Base-by-base conservation (phyloP, 2,888 invertebrate species). In the Caenorhabditis sulstoni region DNA sequence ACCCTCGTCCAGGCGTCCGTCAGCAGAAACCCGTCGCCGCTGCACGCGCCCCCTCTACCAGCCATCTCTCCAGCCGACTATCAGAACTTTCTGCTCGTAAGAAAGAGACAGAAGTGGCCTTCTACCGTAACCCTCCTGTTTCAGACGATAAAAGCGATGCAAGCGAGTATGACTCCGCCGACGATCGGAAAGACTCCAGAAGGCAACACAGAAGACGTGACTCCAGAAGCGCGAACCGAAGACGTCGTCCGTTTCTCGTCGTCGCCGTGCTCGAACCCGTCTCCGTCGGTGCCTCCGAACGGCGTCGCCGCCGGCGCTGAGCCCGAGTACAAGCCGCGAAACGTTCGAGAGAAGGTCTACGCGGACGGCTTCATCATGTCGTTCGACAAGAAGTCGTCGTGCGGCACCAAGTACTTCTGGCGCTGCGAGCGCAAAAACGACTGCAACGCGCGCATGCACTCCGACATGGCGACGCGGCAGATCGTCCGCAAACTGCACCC, bases 341-440 rank as follows among this genome's bases (percentile, higher is more conserved):
- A 62, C 14, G 49, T 73, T 14, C 59, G 79, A 37, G 67, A 71
- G 49, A 70, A 81, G 58, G 74, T 81, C 20, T 75, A 49, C 49
- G 81, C 74, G 12, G 75, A 76, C 49, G 81, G 81, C 20, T 81
- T 50, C 61, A 76, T 79, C 18, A 79, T 81, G 70, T 70, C 76
- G 23, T 81, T 74, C 39, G 81, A 81, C 29, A 81, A 81, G 44
- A 62, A 62, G 23, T 77, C 76, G 5, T 73, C 62, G 5, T 76
- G 81, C 45, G 76, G 79, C 37, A 53, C 47, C 47, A 74, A 71
- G 18, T 18, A 62, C 12, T 81, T 81, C 52, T 81, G 81, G 81
- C 44, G 81, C 50, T 81, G 81, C 47, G 81, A 81, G 44, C 61
- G 73, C 7, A 81, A 81, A 41, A 73, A 73, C 37, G 77, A 79